Evolutionary conservation across 92 coral and sea anemone genomes (phyloP), one percentile per base, ranked within the genome.

Genomic region (Actinernus sp.): DNA sequence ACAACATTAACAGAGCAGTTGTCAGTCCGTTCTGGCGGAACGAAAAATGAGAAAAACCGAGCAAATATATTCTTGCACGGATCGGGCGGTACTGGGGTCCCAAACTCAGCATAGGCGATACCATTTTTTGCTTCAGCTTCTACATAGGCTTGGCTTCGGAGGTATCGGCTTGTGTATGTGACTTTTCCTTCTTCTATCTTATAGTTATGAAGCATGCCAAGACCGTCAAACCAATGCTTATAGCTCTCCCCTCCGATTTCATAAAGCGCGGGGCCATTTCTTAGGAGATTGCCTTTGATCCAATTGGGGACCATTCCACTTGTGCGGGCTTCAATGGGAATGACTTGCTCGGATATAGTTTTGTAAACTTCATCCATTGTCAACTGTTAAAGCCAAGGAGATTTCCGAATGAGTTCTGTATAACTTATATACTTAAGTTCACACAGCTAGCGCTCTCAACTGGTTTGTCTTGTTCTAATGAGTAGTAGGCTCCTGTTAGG

Each of bases 221-320:
- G 69, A 22, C 99, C 99, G 14, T 95, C 99, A 53, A 95, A 95
- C 99, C 99, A 95, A 52, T 95, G 99, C 46, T 95, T 95, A 71
- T 84, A 92, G 1, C 88, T 52, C 19, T 92, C 88, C 50, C 73
- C 76, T 0, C 97, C 99, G 43, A 95, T 79, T 65, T 95, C 99
- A 56, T 83, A 95, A 71, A 91, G 76, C n/a, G 90, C 99, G 0
- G 99, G 99, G 11, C 96, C 99, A 68, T 95, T 95, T 58, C 99
- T 84, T 0, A 95, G 59, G 14, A 95, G 88, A 13, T 91, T 85
- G 3, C 99, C 99, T 43, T 81, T 91, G 52, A 95, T 67, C 99
- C 99, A 95, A 0, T 60, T 78, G 1, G 99, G 99, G 14, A 95
- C 77, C 0, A 31, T 77, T 4, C 99, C 99, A 2, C 37, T 46